phyloP scores from a whole-genome alignment of 2,113 vertebrate genomes.

The Rhinolophus ferrumequinum region DNA sequence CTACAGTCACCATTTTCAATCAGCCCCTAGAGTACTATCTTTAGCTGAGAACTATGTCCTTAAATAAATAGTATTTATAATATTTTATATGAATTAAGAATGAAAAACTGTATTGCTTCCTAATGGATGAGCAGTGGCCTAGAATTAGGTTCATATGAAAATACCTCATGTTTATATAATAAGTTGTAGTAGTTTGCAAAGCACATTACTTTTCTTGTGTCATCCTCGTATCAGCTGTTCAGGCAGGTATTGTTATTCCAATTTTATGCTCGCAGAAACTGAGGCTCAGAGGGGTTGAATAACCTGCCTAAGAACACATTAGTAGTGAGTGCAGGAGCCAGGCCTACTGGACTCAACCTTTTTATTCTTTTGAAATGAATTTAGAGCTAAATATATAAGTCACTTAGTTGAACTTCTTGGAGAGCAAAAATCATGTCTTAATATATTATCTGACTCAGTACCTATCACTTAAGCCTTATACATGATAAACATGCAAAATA shows the following conservation, averaged over 20 bases:
- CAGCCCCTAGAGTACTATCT: not conserved
- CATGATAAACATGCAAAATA: not conserved
- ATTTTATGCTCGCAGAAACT: not conserved
- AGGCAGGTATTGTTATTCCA: not conserved
- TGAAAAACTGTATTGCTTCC: not conserved
- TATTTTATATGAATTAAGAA: slow-evolving; percentile 15
- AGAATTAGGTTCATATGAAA: not conserved
- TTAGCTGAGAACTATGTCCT: not conserved
- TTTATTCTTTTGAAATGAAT: slow-evolving; percentile 11
- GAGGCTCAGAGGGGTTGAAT: not conserved
- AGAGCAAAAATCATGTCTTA: not conserved
- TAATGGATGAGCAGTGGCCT: not conserved
- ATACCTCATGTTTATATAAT: not conserved
- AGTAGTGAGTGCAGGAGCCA: not conserved
- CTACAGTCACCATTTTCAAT: not conserved
- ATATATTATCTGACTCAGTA: not conserved
- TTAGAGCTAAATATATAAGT: not conserved
- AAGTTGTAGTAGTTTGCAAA: not conserved
- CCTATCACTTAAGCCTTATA: not conserved
- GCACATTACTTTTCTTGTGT: not conserved
- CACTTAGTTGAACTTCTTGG: not conserved
- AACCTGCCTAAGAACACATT: not conserved
- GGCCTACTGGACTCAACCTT: not conserved
- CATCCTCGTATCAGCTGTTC: not conserved
- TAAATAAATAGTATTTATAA: slow-evolving; percentile 20